Evolutionary conservation across 2,888 invertebrate species (phyloP), one percentile per base, ranked within the genome.

Genomic region (Epirrita christyi): DNA sequence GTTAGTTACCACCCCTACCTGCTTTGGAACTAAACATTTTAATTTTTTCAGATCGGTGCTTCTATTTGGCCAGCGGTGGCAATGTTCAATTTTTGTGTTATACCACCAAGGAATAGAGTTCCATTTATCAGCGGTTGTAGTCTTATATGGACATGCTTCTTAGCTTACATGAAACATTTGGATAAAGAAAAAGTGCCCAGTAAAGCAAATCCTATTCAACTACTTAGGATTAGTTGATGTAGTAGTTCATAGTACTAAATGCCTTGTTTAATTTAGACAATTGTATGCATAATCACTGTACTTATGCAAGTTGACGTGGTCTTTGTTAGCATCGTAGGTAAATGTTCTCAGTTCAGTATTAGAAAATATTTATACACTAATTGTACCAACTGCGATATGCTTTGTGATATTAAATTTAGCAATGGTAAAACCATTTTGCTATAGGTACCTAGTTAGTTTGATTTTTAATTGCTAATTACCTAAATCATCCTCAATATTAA

Each of bases 131-230:
- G 96, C 73, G 78, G 94, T 32, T 96, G 96, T 78, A 96, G 96
- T 79, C 92, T 96, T 48, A 80, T 96, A 63, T 96, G 96, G 96
- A 96, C 96, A 4, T 94, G 95, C 68, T 96, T 96, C 76, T 88
- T 96, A 53, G 96, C 96, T 0, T 96, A 96, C 70, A 96, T 96
- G 96, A 96, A 96, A 81, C 94, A 96, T 64, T 71, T 87, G 57
- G 90, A 92, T 52, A 85, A 85, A 70, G 85, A 88, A 62, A 66
- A 80, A 46, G 67, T 88, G 11, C 55, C 72, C 52, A 59, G 56
- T 47, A 78, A 71, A 67, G 64, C 68, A 55, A 54, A 61, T 63
- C 66, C 80, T 62, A 68, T 78, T 37, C 55, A 72, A 54, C 51
- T 83, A 27, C 37, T 81, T 0, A 81, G 78, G 59, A 63, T 70